phyloP scores from a whole-genome alignment of 2,888 invertebrate genomes.

The Lomographa bimaculata region DNA sequence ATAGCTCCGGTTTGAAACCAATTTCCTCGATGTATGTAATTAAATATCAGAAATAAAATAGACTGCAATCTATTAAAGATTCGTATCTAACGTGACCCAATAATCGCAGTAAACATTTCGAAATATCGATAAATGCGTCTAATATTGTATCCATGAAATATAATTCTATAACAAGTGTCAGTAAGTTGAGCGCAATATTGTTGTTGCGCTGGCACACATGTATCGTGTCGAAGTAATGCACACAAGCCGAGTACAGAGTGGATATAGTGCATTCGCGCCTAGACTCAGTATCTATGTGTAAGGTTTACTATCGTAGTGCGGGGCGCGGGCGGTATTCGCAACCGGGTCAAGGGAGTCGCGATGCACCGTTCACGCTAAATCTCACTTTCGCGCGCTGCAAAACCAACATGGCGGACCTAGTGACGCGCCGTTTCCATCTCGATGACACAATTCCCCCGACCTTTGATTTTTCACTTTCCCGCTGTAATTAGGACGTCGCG shows the following conservation, averaged over 20 bases:
- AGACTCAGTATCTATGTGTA: constrained; percentile 58
- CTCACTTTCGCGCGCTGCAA: constrained; percentile 82
- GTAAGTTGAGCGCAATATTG: constrained; percentile 30
- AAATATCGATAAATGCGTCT: constrained; percentile 36
- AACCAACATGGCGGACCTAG: constrained; percentile 71
- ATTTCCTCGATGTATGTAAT: constrained; percentile 41
- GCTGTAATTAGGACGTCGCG: constrained; percentile 36
- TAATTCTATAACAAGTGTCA: constrained; percentile 47
- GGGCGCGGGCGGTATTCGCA: constrained; percentile 46
- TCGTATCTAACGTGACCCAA: constrained; percentile 36
- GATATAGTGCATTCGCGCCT: constrained; percentile 46
- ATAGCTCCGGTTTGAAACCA: constrained; percentile 39
- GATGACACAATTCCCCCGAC: constrained; percentile 54
- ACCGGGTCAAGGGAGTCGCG: constrained; percentile 81
- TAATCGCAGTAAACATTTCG: constrained; percentile 37
- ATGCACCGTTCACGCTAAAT: constrained; percentile 82
- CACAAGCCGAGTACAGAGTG: constrained; percentile 11
- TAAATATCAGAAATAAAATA: constrained; percentile 31
- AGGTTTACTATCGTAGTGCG: constrained; percentile 67
- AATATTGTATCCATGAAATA: constrained; percentile 52
- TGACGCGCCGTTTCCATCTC: constrained; percentile 67
- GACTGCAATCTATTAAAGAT: constrained; percentile 33
- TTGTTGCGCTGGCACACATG: constrained; percentile 17
- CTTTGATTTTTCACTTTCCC: constrained; percentile 30
- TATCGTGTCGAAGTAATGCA: neutral